Conservation (phyloP, 2,888 invertebrate genomes). For the Luperina nickerlii region DNA sequence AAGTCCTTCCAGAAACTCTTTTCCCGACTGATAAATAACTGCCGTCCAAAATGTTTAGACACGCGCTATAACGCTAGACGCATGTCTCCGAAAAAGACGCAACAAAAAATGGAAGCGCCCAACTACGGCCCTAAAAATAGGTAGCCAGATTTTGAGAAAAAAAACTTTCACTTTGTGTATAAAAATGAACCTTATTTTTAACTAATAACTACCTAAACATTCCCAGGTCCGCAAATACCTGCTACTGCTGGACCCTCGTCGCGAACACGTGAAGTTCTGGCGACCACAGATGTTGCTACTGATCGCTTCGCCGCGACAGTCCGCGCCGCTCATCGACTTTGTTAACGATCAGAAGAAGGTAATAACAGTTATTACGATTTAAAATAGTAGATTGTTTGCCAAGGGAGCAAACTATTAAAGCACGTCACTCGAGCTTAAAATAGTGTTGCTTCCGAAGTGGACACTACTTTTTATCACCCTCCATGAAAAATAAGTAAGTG, state of each 20-base stretch:
- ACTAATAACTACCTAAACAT: background rate
- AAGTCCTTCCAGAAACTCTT: too few species aligned
- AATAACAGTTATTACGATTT: background rate
- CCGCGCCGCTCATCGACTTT: conserved; percentile 98
- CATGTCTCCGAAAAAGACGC: background rate
- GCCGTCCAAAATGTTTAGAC: background rate
- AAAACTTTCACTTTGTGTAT: background rate
- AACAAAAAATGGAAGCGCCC: background rate
- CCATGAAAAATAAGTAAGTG: too few species aligned
- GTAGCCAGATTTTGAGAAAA: background rate
- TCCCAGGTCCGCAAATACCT: conserved; percentile 97
- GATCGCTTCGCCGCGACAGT: conserved; percentile 97
- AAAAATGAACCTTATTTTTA: background rate
- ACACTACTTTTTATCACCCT: too few species aligned
- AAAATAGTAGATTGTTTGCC: too few species aligned
- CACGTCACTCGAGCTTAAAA: too few species aligned
- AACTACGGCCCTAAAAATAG: background rate
- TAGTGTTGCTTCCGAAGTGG: too few species aligned
- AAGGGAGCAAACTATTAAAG: too few species aligned
- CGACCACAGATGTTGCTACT: conserved; percentile 98
- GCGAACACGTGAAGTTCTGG: conserved; percentile 99
- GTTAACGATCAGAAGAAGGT: conserved; percentile 99
- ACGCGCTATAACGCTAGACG: background rate
- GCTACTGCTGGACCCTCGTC: conserved; percentile 97
- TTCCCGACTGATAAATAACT: background rate